Evolutionary conservation across 2,113 vertebrate genomes (phyloP), one percentile per base, ranked within the genome.

Genomic region (Bucco capensis): DNA sequence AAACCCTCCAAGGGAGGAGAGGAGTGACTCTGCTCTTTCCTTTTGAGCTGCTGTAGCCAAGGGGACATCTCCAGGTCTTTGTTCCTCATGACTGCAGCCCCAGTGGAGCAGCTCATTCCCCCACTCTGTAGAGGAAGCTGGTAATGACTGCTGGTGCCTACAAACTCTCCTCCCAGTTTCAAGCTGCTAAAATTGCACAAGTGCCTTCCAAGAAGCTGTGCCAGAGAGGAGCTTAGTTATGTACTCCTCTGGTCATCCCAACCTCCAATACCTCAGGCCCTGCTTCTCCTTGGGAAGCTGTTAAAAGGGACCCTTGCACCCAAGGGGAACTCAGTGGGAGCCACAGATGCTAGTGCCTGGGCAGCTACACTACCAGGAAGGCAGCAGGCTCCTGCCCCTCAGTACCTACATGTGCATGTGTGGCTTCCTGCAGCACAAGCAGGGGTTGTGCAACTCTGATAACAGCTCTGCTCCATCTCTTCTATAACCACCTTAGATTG

Each of bases 351-450:
- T 9, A 12, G 30, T 19, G 30, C 19, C 18, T 40, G 33, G 16
- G 24, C 27, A 84, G 21, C 13, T 69, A 30, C 15, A 4, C 6
- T 18, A 23, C 23, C 6, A 1, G 40, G 22, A 83, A 67, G 46
- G 38, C 38, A 60, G 16, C 2, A 2, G 27, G 6, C 12, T 62
- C 17, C 58, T 38, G 40, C 12, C 19, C 12, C 40, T 22, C 14
- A 14, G 23, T 8, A 8, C 12, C n/a, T 8, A 3, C 3, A 4
- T 0, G 0, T 28, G 30, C 30, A 40, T 18, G 17, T 2, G 1
- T 33, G 13, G 14, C 46, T 19, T 50, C 30, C 57, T 38, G 46
- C n/a, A 17, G n/a, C 42, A 72, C 12, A 5, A 17, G 23, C 24
- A 53, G 24, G 42, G 42, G 17, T 28, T 33, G 22, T 40, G 54